Evolutionary conservation across 2,113 vertebrate genomes (phyloP).

Genomic region (Dermatemys mawii): DNA sequence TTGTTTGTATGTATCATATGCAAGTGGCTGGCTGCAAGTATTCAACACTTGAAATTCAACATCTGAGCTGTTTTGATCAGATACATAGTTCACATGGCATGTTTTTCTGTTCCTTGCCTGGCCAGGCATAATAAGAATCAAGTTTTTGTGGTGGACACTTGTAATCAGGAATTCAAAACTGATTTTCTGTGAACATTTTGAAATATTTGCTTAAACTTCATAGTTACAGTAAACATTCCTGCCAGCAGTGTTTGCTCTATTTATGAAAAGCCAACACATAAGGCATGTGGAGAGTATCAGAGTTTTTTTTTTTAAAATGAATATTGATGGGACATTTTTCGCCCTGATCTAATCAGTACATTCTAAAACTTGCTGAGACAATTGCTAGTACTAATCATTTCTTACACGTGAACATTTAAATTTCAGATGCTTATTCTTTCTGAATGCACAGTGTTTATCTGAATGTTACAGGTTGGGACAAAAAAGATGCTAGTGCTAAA

Average conservation of each 20-base stretch:
- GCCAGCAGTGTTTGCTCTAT: not conserved
- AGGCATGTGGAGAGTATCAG: not conserved
- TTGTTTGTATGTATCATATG: not conserved
- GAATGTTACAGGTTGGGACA: not conserved
- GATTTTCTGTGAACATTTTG: not conserved
- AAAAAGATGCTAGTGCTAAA: not conserved
- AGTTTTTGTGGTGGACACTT: not conserved
- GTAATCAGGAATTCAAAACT: not conserved
- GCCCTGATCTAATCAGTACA: not conserved
- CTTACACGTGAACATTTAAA: not conserved
- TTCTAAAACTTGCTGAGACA: not conserved
- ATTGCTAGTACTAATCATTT: not conserved
- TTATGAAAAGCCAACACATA: not conserved
- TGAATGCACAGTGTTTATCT: not conserved
- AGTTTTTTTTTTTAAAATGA: not conserved
- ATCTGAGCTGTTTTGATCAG: not conserved
- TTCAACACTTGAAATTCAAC: not conserved
- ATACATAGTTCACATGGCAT: not conserved
- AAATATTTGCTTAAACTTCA: not conserved
- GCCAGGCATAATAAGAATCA: not conserved
- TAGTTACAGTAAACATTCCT: not conserved
- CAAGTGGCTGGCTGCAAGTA: not conserved
- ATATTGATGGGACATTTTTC: not conserved
- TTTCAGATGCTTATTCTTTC: not conserved
- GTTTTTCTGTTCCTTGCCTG: not conserved